These are phyloP conservation scores for Aurelia sp. DNA, from an alignment of 30 jellyfish, hydroid and myxozoan species.

Conservation along the genomic window DNA sequence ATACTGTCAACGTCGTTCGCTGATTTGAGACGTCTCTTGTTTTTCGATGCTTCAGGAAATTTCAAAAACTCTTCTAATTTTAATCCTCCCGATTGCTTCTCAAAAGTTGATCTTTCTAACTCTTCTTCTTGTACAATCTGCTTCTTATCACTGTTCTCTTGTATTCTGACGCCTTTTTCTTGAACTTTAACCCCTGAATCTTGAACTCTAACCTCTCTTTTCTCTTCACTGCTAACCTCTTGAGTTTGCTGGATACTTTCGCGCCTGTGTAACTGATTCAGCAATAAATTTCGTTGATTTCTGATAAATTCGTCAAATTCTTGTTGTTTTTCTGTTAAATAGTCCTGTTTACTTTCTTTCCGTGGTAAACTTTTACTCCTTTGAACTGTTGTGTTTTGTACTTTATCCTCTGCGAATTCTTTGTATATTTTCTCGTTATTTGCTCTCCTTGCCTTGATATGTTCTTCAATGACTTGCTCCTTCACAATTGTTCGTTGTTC, in stretches of 20 bases:
- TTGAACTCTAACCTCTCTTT: constrained; percentile 13
- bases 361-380: constrained; percentile 53
- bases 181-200: neutral
- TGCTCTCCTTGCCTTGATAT: constrained; percentile 15
- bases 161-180: neutral
- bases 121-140: constrained; percentile 16
- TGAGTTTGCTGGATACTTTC: constrained; percentile 1
- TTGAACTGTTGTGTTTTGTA: constrained; percentile 1
- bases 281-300: constrained; percentile 54
- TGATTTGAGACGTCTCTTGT: constrained; percentile 37
- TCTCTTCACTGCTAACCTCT: constrained; percentile 1
- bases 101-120: neutral
- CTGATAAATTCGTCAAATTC: constrained; percentile 63
- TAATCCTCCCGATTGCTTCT: constrained; percentile 29
- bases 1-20: constrained; percentile 52
- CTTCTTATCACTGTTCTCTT: neutral
- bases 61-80: constrained; percentile 34
- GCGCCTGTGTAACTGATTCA: constrained; percentile 26
- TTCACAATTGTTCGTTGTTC: constrained; percentile 6
- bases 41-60: constrained; percentile 36
- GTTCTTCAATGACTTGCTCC: constrained; percentile 37
- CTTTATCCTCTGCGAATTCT: neutral
- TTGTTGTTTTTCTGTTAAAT: constrained; percentile 20
- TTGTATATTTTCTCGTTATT: constrained; percentile 13
- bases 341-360: constrained; percentile 22